Evolutionary conservation across 2,797 vertebrate genomes (phyloP), one percentile per base, ranked within the genome.

Genomic region (Pterois miles): DNA sequence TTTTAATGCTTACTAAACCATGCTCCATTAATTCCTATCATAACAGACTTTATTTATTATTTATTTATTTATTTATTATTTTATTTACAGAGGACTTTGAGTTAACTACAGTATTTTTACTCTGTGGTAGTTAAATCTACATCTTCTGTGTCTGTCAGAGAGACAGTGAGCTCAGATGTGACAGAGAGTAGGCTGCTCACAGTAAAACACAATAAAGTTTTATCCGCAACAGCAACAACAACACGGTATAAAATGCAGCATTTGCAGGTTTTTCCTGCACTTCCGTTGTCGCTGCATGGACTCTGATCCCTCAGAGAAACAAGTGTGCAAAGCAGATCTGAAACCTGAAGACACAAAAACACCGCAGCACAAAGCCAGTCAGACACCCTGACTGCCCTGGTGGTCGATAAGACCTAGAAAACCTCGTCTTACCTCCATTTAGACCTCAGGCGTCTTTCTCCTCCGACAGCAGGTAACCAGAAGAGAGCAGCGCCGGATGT

Each of bases 341-440:
- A 63, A 3, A 2, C 18, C 29, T 22, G 36, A 18, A 7, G n/a
- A 18, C 13, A 5, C 0, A 40, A 40, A 40, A 4, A 38, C 36
- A 38, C 53, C 7, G 8, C 54, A 9, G 6, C 43, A 16, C 4
- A 1, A 2, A 59, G 13, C 3, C 1, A 7, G 1, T 1, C 18
- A 14, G 1, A 0, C 34, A 33, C n/a, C n/a, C n/a, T n/a, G n/a
- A n/a, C 4, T 20, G 3, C 11, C 2, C 31, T 27, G 1, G 9
- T 14, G 12, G 1, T 11, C 11, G 4, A 23, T 2, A 14, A 31
- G 0, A 8, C 16, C 2, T 8, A 13, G 1, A 23, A 13, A 10
- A 0, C 6, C 4, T 6, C 0, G 23, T 59, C 80, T 73, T 81
- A 91, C 91, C 90, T 92, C 84, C 91, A 91, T 92, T 52, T 63